Evolutionary conservation across 2,797 vertebrate genomes (phyloP), one percentile per base, ranked within the genome.

Genomic region (Salmo trutta): DNA sequence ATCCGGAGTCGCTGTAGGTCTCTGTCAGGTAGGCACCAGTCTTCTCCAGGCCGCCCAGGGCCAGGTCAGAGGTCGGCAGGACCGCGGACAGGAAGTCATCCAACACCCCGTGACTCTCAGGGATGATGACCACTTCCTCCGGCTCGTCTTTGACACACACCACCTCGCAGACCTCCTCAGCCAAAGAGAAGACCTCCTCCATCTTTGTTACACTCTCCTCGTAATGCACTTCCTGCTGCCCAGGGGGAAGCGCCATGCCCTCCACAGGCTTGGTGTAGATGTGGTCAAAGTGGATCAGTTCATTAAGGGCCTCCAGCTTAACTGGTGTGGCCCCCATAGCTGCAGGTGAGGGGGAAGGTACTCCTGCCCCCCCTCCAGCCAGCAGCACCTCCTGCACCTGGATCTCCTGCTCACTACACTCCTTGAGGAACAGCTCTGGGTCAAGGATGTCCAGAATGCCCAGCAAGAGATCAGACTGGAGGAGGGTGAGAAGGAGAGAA

Each of bases 231-330:
- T 95, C 91, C 31, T 56, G 74, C 89, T 90, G 83, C 83, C 92
- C 83, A 87, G 93, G 91, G 47, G 14, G 64, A 52, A 81, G 81
- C 75, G 86, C 89, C 86, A 92, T 93, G 85, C 95, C 92, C 91
- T 97, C 92, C 41, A 96, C 91, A n/a, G 96, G 96, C 91, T 98
- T 99, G 76, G 98, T 99, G 84, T 99, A 99, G 74, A 99, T 94
- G 2, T 99, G 98, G 89, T 99, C 98, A 83, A 98, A 99, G 89
- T 96, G 96, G 89, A 99, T 99, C 92, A 98, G 96, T 99, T 98
- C 98, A 99, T 99, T 99, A 99, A 98, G 94, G 98, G 98, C 94
- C 86, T 98, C 98, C 98, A 99, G 94, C 96, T 97, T 97, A 92
- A 96, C 94, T 97, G 97, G 90, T 97, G 97, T n/a, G 96, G 97